Evolutionary conservation across 1,140 invertebrate species (phyloP).

Genomic region (Homalodisca vitripennis): DNA sequence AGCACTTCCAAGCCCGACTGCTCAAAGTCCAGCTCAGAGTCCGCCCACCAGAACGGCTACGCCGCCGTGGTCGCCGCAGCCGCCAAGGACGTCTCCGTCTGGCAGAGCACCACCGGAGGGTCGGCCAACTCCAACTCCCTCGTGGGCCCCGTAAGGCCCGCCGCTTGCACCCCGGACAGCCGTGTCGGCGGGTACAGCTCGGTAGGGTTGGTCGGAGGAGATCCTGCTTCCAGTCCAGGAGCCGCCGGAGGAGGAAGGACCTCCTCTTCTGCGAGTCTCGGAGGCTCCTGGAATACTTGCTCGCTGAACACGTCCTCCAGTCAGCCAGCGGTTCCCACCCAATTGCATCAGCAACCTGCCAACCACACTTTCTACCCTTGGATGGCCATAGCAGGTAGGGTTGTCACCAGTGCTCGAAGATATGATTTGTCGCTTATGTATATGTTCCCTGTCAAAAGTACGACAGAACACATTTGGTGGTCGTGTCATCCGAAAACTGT

Average conservation of each 20-base stretch:
- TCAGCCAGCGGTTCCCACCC: slow-evolving; percentile 70
- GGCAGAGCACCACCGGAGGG: slow-evolving; percentile 57
- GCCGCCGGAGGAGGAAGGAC: slow-evolving; percentile 58
- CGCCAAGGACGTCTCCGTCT: slow-evolving; percentile 60
- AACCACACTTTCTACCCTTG: slow-evolving; percentile 96
- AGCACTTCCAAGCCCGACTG: slow-evolving; percentile 47
- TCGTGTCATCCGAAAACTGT: too few relatives aligned
- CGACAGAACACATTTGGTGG: too few relatives aligned
- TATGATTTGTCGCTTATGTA: too few relatives aligned
- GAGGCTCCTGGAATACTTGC: slow-evolving; percentile 76
- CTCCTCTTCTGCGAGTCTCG: slow-evolving; percentile 58
- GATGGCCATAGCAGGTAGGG: slow-evolving; percentile 95
- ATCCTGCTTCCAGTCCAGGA: slow-evolving; percentile 72
- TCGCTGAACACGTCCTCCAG: slow-evolving; percentile 70
- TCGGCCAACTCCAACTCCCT: slow-evolving; percentile 42
- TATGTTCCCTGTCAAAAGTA: too few relatives aligned
- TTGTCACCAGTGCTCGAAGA: background rate
- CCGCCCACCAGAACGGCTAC: slow-evolving; percentile 60
- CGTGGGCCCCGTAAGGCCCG: slow-evolving; percentile 66
- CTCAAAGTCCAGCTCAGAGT: slow-evolving; percentile 53
- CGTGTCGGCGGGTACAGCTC: slow-evolving; percentile 63
- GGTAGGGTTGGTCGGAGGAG: slow-evolving; percentile 63
- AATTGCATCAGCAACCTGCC: slow-evolving; percentile 76
- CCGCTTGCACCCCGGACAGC: slow-evolving; percentile 83
- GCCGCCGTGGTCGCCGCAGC: slow-evolving; percentile 61